Evolutionary conservation across 1,140 invertebrate species (phyloP), one percentile per base, ranked within the genome.

Genomic region (Triops longicaudatus): DNA sequence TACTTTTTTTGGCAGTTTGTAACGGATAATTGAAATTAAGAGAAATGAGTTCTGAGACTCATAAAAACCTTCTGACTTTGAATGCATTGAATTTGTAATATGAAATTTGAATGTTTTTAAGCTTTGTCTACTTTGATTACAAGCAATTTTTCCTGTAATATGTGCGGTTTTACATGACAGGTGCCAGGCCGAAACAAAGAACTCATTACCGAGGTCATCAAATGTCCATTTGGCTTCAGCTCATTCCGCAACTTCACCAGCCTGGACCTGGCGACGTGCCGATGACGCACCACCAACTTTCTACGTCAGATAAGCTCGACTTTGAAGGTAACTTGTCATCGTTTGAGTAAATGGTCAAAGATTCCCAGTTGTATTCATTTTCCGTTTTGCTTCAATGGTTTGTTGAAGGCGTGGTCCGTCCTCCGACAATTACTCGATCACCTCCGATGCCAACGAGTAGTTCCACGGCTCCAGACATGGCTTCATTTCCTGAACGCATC

Each of bases 221-320:
- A 83, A 90, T 96, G 86, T 94, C 93, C n/a, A 88, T 96, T 77
- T 97, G 95, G 95, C 84, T 95, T 77, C 93, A 94, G 81, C 87
- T 97, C 37, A 91, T 97, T 78, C 95, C 95, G 2, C 93, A 95
- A 82, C 85, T 93, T n/a, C 91, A 93, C 82, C 86, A 90, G 37
- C 91, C 92, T 1, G 90, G 91, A 31, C 78, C 41, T 1, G 89
- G 91, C 79, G 91, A 92, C 82, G 87, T 91, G 78, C 91, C 87
- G 73, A 91, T 92, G 88, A 85, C 90, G n/a, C 91, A 92, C 83
- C 91, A 92, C 83, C 90, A 92, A 82, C 90, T 90, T 80, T 86
- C 90, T 14, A 77, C 75, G 14, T 78, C 74, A 26, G 75, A 76
- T 28, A 26, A 75, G 22, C 50, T 63, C 4, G 50, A 63, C 22